These are phyloP conservation scores for Calliopsis andreniformis DNA, from an alignment of 1,140 invertebrate species.

Conservation along the genomic window DNA sequence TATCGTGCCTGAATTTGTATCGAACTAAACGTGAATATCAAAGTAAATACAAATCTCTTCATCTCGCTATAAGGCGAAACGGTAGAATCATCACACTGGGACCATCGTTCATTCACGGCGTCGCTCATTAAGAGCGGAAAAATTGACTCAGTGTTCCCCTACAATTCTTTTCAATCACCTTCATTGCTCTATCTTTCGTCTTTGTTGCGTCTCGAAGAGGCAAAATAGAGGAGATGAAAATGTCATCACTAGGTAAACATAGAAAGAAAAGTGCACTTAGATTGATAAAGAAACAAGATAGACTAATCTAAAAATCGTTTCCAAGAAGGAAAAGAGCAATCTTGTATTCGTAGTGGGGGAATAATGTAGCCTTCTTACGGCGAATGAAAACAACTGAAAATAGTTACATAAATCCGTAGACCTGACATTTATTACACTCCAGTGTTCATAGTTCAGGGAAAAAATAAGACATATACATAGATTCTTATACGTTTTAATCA, in stretches of 20 bases:
- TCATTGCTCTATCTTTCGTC: too few species aligned
- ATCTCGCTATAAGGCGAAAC: background rate
- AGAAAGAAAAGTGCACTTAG: too few species aligned
- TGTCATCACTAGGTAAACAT: too few species aligned
- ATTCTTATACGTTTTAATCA: slow-evolving; percentile 19
- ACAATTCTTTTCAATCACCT: too few species aligned
- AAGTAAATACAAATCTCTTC: slow-evolving; percentile 20
- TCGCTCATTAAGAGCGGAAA: background rate
- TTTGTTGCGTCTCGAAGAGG: too few species aligned
- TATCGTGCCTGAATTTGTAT: slow-evolving; percentile 49
- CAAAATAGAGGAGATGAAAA: too few species aligned
- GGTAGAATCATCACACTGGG: slow-evolving; percentile 29
- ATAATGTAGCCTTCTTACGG: too few species aligned
- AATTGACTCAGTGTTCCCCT: background rate
- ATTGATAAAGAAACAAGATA: too few species aligned
- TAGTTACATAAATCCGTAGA: slow-evolving; percentile 26
- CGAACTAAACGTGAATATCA: slow-evolving; percentile 9
- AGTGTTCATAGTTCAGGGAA: slow-evolving; percentile 31
- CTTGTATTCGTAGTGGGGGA: too few species aligned
- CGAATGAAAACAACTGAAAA: slow-evolving; percentile 1
- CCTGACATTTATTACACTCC: slow-evolving; percentile 38
- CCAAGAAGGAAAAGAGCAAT: too few species aligned
- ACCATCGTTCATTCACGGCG: slow-evolving; percentile 21
- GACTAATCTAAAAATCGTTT: too few species aligned
- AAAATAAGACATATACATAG: slow-evolving; percentile 29